A percentile compares a stretch with the other conserved stretches of the same genome.
Conservation (phyloP, 2,797 vertebrate species). For the Astyanax mexicanus region DNA sequence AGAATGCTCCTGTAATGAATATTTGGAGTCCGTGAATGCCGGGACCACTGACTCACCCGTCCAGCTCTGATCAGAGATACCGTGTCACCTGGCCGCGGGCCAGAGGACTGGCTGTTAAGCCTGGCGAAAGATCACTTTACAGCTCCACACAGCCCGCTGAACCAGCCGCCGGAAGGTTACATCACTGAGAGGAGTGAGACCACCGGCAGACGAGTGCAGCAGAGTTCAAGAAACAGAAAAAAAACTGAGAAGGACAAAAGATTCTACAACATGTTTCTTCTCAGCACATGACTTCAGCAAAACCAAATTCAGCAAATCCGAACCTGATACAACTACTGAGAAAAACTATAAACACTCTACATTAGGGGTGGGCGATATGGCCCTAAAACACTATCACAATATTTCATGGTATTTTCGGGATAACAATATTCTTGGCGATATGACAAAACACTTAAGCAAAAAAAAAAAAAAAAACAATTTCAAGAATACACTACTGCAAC, state of each 20-base stretch:
- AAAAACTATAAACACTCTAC: too few relatives aligned
- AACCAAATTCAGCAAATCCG: too few relatives aligned
- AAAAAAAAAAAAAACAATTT: too few relatives aligned
- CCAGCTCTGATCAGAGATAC: slow-evolving; percentile 64
- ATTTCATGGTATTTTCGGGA: too few relatives aligned
- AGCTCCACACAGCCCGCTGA: slow-evolving; percentile 1
- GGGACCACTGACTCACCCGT: slow-evolving; percentile 47
- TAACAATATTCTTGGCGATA: too few relatives aligned
- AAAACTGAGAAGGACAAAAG: not conserved
- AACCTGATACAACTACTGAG: too few relatives aligned
- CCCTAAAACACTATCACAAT: too few relatives aligned
- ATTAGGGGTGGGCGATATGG: too few relatives aligned
- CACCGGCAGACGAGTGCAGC: slow-evolving; percentile 17
- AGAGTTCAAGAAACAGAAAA: slow-evolving; percentile 31
- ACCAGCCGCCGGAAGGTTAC: slow-evolving; percentile 41
- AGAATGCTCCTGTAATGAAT: slow-evolving; percentile 46
- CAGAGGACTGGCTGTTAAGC: slow-evolving; percentile 65
- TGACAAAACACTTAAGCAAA: too few relatives aligned
- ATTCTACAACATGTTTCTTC: not conserved
- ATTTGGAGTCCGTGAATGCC: slow-evolving; percentile 42
- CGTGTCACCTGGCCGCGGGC: slow-evolving; percentile 67
- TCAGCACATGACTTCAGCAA: not conserved
- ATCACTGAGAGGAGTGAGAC: slow-evolving; percentile 5
- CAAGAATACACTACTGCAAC: too few relatives aligned
- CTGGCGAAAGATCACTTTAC: slow-evolving; percentile 69